These are phyloP conservation scores for Ispidina lecontei DNA, from an alignment of 2,797 vertebrate species.

Conservation along the genomic window DNA sequence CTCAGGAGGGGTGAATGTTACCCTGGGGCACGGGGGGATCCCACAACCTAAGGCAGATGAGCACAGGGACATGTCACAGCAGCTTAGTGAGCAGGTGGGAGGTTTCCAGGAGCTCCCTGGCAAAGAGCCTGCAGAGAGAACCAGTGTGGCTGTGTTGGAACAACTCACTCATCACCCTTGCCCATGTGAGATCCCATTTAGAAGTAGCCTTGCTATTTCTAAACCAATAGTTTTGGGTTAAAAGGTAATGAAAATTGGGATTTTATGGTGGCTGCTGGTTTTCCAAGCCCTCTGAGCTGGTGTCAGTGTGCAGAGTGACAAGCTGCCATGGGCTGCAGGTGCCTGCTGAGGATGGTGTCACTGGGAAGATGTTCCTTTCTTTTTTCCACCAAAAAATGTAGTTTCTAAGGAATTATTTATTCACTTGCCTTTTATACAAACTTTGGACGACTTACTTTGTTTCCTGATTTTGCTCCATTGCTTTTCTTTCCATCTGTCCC, in stretches of 20 bases:
- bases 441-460: background rate
- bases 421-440: background rate
- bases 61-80: rapidly evolving
- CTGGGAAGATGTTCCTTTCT: background rate
- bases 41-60: rapidly evolving
- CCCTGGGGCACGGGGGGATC: background rate
- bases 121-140: rapidly evolving
- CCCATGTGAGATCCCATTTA: rapidly evolving
- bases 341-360: background rate
- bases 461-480: background rate
- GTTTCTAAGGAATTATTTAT: background rate
- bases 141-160: rapidly evolving
- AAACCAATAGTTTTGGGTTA: background rate
- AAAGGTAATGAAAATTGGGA: rapidly evolving
- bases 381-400: rapidly evolving
- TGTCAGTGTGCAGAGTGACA: background rate
- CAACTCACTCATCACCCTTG: rapidly evolving
- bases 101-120: background rate
- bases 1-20: background rate
- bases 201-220: background rate
- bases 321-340: background rate
- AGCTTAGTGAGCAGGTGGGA: background rate
- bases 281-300: rapidly evolving
- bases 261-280: rapidly evolving
- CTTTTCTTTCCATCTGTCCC: background rate